phyloP scores from a whole-genome alignment of 2,888 invertebrate genomes.

The Drosophila gaucha region DNA sequence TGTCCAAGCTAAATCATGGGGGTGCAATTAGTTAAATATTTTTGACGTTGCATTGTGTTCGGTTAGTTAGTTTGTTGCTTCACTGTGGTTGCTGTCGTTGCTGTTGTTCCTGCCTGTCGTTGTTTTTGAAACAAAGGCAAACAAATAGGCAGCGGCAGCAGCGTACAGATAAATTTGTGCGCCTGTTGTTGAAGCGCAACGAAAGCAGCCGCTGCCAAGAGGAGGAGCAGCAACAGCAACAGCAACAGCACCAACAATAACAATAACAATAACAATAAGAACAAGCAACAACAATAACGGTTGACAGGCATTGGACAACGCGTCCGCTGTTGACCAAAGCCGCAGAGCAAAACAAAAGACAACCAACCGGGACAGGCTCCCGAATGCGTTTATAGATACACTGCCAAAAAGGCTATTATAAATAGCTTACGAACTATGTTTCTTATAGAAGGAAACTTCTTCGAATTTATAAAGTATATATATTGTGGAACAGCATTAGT shows the following conservation, averaged over 20 bases:
- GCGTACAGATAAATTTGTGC: conserved; percentile 37
- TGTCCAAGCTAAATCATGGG: conserved; percentile 8
- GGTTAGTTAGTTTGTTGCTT: conserved; percentile 14
- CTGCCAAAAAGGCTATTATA: background rate
- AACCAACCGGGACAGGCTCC: conserved; percentile 7
- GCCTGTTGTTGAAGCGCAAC: conserved; percentile 38
- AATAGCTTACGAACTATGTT: background rate
- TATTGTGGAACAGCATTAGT: too few species aligned
- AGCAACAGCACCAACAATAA: conserved; percentile 7
- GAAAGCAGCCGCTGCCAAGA: conserved; percentile 35
- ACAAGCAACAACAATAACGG: conserved; percentile 56
- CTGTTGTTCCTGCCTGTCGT: background rate
- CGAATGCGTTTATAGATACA: conserved; percentile 2
- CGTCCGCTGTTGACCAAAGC: conserved; percentile 50
- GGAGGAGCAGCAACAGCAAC: conserved; percentile 7
- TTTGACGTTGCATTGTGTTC: conserved; percentile 17
- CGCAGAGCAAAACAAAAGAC: conserved; percentile 34
- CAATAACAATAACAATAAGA: conserved; percentile 38
- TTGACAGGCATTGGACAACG: conserved; percentile 68
- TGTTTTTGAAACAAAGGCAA: conserved; percentile 46
- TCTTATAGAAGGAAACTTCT: background rate
- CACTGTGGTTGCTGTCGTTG: background rate
- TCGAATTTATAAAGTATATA: too few species aligned
- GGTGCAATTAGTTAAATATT: conserved; percentile 48
- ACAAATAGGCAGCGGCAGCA: conserved; percentile 34